Percentiles rank a stretch among this genome's conserved stretches.
Evolutionary conservation across 2,113 vertebrate species (phyloP).

Genomic region (Chrysemys picta): DNA sequence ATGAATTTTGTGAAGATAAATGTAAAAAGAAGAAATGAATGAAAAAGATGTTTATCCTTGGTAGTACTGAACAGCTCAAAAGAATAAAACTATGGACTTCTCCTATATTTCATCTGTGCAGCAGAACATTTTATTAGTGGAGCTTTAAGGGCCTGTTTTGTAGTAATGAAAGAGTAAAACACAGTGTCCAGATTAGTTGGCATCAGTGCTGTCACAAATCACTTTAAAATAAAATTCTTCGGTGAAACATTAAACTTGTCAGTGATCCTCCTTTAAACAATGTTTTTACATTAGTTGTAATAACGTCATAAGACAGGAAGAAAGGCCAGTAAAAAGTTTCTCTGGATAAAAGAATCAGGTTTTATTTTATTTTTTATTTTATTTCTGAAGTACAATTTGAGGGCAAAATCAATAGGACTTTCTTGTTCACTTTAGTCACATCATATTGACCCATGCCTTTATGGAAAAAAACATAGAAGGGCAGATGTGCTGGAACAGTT

Average conservation of each 20-base stretch:
- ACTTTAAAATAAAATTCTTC: slow-evolving; percentile 47
- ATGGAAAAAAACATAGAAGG: background rate
- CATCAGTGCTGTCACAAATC: slow-evolving; percentile 1
- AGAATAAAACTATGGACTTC: background rate
- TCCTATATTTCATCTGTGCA: slow-evolving; percentile 11
- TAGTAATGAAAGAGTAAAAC: slow-evolving; percentile 41
- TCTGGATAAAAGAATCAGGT: background rate
- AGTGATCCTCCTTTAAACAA: slow-evolving; percentile 3
- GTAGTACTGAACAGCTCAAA: background rate
- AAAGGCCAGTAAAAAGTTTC: background rate
- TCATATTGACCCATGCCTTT: background rate
- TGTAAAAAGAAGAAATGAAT: accelerated
- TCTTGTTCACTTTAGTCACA: background rate
- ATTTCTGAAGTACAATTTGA: background rate
- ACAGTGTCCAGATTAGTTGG: slow-evolving; percentile 8
- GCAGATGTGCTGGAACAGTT: too few species aligned
- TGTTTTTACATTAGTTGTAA: slow-evolving; percentile 15
- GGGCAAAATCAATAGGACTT: background rate
- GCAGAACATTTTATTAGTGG: slow-evolving; percentile 27
- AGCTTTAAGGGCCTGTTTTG: slow-evolving; percentile 31
- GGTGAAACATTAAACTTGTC: slow-evolving; percentile 27
- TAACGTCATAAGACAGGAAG: background rate
- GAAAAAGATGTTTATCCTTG: background rate
- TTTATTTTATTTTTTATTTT: background rate
- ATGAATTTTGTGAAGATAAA: background rate